Evolutionary conservation across 2,888 invertebrate species (phyloP).

Genomic region (Sminthurinus aureus): DNA sequence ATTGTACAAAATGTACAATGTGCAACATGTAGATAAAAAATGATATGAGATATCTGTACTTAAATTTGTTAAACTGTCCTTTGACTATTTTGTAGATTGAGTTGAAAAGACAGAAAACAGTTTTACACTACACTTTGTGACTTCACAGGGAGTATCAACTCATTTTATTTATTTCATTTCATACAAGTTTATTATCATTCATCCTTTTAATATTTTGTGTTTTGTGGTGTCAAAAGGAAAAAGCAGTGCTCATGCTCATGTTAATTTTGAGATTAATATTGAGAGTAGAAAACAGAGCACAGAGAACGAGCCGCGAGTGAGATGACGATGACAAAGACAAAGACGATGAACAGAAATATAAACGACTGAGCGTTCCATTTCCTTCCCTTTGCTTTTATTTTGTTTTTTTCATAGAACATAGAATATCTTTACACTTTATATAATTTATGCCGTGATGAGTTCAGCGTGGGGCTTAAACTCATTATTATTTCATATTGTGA

Average conservation of each 20-base stretch:
- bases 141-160: no score
- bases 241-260: not conserved
- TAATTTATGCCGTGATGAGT: constrained; percentile 11
- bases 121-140: no score
- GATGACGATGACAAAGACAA: not conserved
- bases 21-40: no score
- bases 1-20: no score
- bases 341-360: not conserved
- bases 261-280: not conserved
- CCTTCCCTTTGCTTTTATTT: not conserved
- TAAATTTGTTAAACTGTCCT: no score
- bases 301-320: not conserved
- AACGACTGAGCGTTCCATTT: not conserved
- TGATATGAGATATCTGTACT: no score
- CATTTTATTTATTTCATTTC: no score
- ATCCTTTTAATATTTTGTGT: not conserved
- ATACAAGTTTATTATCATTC: no score
- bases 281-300: not conserved
- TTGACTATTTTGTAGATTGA: no score
- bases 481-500: not conserved
- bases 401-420: not conserved
- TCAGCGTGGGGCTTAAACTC: constrained; percentile 10
- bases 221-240: not conserved
- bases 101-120: no score
- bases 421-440: no score